phyloP scores from a whole-genome alignment of 2,888 invertebrate genomes.

The Phalera bucephala region DNA sequence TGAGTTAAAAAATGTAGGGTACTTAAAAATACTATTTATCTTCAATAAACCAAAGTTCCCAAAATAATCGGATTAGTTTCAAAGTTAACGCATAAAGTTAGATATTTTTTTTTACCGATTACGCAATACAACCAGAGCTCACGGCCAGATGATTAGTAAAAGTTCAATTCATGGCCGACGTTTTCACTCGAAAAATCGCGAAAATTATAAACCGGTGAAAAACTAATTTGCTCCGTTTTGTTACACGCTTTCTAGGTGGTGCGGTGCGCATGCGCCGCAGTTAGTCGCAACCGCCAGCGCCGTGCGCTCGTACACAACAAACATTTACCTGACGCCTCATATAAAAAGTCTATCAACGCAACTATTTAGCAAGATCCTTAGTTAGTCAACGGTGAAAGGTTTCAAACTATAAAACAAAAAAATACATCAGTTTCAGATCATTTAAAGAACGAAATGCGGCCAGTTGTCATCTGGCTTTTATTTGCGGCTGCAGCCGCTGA shows the following conservation, averaged over 20 bases:
- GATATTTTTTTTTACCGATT: slow-evolving; percentile 24
- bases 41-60: neutral
- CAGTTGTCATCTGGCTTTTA: slow-evolving; percentile 51
- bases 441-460: slow-evolving; percentile 56
- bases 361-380: slow-evolving; percentile 53
- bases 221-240: slow-evolving; percentile 49
- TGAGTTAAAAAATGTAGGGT: neutral
- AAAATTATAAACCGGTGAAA: slow-evolving; percentile 50
- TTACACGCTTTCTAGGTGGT: slow-evolving; percentile 67
- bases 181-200: slow-evolving; percentile 66
- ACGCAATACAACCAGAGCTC: slow-evolving; percentile 47
- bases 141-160: slow-evolving; percentile 46
- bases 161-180: slow-evolving; percentile 62
- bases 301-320: slow-evolving; percentile 51
- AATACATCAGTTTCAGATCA: slow-evolving; percentile 45
- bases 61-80: neutral
- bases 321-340: slow-evolving; percentile 48
- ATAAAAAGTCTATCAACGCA: slow-evolving; percentile 46
- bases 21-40: neutral
- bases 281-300: slow-evolving; percentile 50
- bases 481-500: slow-evolving; percentile 52
- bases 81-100: neutral
- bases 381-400: slow-evolving; percentile 64
- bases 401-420: slow-evolving; percentile 66
- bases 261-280: slow-evolving; percentile 22